These are phyloP conservation scores for Callaeas wilsoni DNA, from an alignment of 2,113 vertebrate genomes.

Conservation along the genomic window DNA sequence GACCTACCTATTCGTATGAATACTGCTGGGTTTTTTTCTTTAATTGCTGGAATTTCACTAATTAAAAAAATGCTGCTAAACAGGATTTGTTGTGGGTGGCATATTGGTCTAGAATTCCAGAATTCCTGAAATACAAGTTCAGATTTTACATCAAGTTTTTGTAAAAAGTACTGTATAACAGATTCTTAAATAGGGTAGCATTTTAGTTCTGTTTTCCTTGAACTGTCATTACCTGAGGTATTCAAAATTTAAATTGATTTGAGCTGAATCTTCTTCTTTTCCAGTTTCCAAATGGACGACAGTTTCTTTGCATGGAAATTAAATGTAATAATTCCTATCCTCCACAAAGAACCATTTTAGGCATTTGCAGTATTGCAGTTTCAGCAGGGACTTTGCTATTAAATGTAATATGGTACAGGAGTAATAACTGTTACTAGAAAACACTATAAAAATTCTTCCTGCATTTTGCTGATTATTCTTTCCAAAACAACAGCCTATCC, in stretches of 20 bases:
- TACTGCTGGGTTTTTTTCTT: background rate
- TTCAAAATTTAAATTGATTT: background rate
- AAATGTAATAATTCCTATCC: background rate
- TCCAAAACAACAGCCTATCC: background rate
- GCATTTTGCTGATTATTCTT: slow-evolving; percentile 31
- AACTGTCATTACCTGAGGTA: background rate
- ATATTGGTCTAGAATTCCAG: background rate
- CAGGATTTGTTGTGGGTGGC: background rate
- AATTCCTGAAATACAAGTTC: background rate
- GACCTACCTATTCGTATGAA: background rate
- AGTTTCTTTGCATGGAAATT: background rate
- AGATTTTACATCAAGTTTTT: background rate
- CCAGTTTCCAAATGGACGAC: background rate
- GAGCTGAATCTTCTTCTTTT: background rate
- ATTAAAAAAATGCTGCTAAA: background rate
- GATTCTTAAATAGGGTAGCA: background rate
- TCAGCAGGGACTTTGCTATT: background rate
- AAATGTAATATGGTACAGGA: background rate
- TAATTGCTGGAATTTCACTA: background rate
- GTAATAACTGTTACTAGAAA: background rate
- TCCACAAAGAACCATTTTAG: background rate
- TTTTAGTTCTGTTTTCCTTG: background rate
- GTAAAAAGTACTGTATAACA: background rate
- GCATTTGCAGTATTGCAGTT: background rate
- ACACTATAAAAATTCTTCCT: background rate